Evolutionary conservation across 2,888 invertebrate species (phyloP).

Genomic region (Willowsia nigromaculata): DNA sequence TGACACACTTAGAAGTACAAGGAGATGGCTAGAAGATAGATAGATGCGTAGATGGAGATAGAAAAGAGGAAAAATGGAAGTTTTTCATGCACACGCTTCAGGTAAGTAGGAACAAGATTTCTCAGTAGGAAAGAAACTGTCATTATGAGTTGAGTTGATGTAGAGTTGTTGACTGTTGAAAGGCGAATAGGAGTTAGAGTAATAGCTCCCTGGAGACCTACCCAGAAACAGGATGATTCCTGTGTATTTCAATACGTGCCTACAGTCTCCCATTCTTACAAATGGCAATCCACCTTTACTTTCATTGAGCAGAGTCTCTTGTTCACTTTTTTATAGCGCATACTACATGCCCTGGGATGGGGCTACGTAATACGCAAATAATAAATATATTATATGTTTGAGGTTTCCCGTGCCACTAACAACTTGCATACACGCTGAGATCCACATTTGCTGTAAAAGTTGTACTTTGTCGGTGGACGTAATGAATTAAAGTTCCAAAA

Average conservation of each 20-base stretch:
- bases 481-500: slow-evolving; percentile 24
- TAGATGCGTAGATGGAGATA: slow-evolving; percentile 1
- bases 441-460: slow-evolving; percentile 4
- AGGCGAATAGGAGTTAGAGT: slow-evolving; percentile 67
- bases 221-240: slow-evolving; percentile 62
- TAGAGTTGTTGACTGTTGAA: slow-evolving; percentile 71
- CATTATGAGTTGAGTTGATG: slow-evolving; percentile 71
- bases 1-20: background rate
- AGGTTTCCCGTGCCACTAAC: background rate
- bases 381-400: background rate
- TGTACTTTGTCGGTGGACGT: background rate
- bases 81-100: slow-evolving; percentile 60
- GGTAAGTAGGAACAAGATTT: slow-evolving; percentile 69
- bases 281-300: background rate
- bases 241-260: slow-evolving; percentile 61
- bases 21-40: background rate
- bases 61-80: slow-evolving; percentile 43
- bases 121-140: slow-evolving; percentile 59
- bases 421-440: background rate
- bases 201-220: slow-evolving; percentile 65
- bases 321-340: background rate
- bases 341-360: background rate
- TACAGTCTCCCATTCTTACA: background rate
- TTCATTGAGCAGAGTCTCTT: background rate
- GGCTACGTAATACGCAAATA: background rate